phyloP scores from a whole-genome alignment of 1,140 invertebrate species.

The Atta colombica region DNA sequence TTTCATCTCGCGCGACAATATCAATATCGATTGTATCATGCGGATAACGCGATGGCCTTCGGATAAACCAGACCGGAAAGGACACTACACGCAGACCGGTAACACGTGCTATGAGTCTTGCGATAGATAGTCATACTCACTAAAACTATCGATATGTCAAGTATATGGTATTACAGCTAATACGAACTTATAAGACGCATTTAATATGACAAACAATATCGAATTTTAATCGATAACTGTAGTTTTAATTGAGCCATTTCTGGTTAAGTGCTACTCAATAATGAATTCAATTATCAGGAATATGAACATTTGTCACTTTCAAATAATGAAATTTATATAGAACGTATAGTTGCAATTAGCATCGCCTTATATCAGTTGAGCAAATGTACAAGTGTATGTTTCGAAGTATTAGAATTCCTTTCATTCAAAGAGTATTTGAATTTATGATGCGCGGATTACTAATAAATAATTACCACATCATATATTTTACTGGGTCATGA shows the following conservation, averaged over 20 bases:
- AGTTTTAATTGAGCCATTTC: slow-evolving; percentile 25
- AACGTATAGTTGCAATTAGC: background rate
- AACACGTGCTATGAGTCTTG: background rate
- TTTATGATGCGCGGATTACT: background rate
- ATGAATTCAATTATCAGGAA: slow-evolving; percentile 47
- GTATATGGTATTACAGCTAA: slow-evolving; percentile 9
- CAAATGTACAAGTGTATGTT: slow-evolving; percentile 9
- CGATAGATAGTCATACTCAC: background rate
- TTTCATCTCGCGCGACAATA: slow-evolving; percentile 53
- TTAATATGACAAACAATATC: slow-evolving; percentile 14
- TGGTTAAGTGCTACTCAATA: slow-evolving; percentile 31
- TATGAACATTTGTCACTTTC: background rate
- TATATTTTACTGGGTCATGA: background rate
- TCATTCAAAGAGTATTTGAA: background rate
- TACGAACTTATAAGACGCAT: slow-evolving; percentile 26
- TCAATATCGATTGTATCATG: slow-evolving; percentile 58
- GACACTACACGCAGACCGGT: background rate
- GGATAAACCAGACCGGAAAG: slow-evolving; percentile 25
- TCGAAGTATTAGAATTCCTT: background rate
- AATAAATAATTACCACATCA: slow-evolving; percentile 10
- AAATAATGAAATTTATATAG: slow-evolving; percentile 37
- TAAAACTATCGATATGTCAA: slow-evolving; percentile 17
- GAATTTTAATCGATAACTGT: slow-evolving; percentile 38
- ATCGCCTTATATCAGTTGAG: background rate
- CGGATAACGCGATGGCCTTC: slow-evolving; percentile 21